Evolutionary conservation across 2,797 vertebrate genomes (phyloP).

Genomic region (Acrossocheilus fasciatus): DNA sequence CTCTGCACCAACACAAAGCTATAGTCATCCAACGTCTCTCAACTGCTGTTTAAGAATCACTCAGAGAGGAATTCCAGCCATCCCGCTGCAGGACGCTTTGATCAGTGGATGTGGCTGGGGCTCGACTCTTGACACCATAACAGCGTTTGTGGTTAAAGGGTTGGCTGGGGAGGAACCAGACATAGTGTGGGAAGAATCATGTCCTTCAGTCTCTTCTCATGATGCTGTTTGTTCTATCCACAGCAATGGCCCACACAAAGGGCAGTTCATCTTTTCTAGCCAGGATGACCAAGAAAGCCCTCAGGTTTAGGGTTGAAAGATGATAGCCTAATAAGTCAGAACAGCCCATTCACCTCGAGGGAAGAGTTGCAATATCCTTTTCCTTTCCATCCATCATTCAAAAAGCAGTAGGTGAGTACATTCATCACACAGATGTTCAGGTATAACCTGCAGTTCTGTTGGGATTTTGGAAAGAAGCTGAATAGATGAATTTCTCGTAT

Average conservation of each 20-base stretch:
- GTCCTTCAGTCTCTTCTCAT: not conserved
- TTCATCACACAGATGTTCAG: not conserved
- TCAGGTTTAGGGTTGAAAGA: constrained; percentile 15
- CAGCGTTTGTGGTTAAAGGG: not conserved
- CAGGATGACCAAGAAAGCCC: not conserved
- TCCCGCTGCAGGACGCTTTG: not conserved
- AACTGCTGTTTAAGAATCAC: constrained; percentile 11
- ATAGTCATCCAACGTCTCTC: constrained; percentile 9
- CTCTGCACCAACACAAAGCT: constrained; percentile 23
- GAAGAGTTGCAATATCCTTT: not conserved
- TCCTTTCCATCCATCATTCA: not conserved
- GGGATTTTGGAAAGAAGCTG: too few relatives aligned
- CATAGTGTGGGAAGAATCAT: constrained; percentile 9
- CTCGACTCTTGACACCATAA: constrained; percentile 22
- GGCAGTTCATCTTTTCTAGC: not conserved
- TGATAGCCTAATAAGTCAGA: constrained; percentile 10
- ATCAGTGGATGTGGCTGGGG: constrained; percentile 11
- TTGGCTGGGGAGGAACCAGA: not conserved
- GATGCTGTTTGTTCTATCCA: not conserved
- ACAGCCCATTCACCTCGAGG: not conserved
- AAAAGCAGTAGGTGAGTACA: not conserved
- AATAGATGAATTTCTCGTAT: not conserved
- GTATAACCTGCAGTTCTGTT: not conserved
- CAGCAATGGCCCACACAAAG: not conserved
- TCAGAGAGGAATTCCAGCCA: constrained; percentile 21